Evolutionary conservation across 2,888 invertebrate species (phyloP).

Genomic region (Drosophila neoperkinsi): DNA sequence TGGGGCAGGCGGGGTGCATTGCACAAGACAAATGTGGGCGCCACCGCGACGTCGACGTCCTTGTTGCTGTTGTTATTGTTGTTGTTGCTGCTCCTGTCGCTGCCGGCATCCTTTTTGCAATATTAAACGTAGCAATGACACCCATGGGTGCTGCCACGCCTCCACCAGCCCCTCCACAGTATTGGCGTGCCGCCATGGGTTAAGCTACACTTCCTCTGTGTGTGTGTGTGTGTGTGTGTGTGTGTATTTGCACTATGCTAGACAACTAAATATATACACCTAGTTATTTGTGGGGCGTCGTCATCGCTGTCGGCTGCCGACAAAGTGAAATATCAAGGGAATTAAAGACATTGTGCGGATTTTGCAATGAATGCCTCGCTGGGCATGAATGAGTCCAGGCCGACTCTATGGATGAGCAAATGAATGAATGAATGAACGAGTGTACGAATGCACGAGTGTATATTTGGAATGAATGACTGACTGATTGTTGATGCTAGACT

Average conservation of each 20-base stretch:
- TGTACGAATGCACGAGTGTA: slow-evolving; percentile 4
- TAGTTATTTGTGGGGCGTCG: slow-evolving; percentile 81
- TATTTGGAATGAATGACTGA: slow-evolving; percentile 47
- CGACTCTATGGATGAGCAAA: slow-evolving; percentile 42
- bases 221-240: slow-evolving; percentile 7
- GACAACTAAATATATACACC: slow-evolving; percentile 81
- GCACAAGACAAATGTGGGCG: slow-evolving; percentile 78
- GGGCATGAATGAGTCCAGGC: slow-evolving; percentile 55
- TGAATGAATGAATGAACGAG: slow-evolving; percentile 38
- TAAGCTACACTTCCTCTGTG: slow-evolving; percentile 46
- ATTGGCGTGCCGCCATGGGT: slow-evolving; percentile 67
- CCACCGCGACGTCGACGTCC: slow-evolving; percentile 57
- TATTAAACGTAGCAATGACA: slow-evolving; percentile 80
- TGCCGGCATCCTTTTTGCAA: slow-evolving; percentile 79
- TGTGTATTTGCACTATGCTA: slow-evolving; percentile 66
- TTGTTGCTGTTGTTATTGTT: slow-evolving; percentile 9
- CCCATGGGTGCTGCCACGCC: slow-evolving; percentile 73
- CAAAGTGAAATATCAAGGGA: slow-evolving; percentile 82
- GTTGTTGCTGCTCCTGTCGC: slow-evolving; percentile 55
- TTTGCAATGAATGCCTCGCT: slow-evolving; percentile 68
- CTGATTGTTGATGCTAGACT: slow-evolving; percentile 54
- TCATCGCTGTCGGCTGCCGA: slow-evolving; percentile 26
- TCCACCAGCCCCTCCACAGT: slow-evolving; percentile 32
- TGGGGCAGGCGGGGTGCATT: neutral
- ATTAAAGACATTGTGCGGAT: slow-evolving; percentile 80